phyloP scores from a whole-genome alignment of 2,113 vertebrate species.

The Riparia riparia region DNA sequence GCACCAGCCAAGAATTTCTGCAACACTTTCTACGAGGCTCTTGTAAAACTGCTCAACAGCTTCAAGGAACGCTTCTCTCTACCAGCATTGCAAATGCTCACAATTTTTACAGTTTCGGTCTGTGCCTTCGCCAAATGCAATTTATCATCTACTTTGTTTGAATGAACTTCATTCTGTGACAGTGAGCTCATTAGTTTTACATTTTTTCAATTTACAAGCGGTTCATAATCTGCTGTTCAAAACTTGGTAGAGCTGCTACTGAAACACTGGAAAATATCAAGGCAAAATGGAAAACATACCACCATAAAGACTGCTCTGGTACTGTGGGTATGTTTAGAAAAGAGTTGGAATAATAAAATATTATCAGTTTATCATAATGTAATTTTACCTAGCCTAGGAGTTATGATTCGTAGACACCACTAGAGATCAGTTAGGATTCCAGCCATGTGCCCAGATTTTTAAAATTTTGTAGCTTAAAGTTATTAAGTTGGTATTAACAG shows the following conservation, averaged over 20 bases:
- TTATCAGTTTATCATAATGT: not conserved
- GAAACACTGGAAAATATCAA: not conserved
- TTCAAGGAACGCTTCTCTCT: not conserved
- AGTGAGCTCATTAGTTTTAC: conserved; percentile 41
- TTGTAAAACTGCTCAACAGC: not conserved
- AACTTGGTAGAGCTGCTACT: not conserved
- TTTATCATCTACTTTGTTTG: conserved; percentile 6
- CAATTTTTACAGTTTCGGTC: not conserved
- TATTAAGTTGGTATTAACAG: not conserved
- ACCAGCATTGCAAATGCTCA: not conserved
- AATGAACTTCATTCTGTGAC: conserved; percentile 14
- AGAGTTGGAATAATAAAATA: not conserved
- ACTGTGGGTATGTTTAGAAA: not conserved
- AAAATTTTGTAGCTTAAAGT: not conserved
- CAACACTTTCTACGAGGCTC: not conserved
- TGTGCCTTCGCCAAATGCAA: not conserved
- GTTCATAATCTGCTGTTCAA: not conserved
- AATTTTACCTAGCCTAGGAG: conserved; percentile 8
- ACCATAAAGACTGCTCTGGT: not conserved
- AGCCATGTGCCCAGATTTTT: not conserved
- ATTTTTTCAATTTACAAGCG: conserved; percentile 31
- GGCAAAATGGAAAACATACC: not conserved
- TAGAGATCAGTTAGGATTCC: not conserved
- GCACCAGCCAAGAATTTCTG: not conserved
- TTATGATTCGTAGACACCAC: not conserved